Percentiles rank a stretch among this genome's conserved stretches.
Evolutionary conservation across 2,797 vertebrate genomes (phyloP).

Genomic region (Chrosomus eos): DNA sequence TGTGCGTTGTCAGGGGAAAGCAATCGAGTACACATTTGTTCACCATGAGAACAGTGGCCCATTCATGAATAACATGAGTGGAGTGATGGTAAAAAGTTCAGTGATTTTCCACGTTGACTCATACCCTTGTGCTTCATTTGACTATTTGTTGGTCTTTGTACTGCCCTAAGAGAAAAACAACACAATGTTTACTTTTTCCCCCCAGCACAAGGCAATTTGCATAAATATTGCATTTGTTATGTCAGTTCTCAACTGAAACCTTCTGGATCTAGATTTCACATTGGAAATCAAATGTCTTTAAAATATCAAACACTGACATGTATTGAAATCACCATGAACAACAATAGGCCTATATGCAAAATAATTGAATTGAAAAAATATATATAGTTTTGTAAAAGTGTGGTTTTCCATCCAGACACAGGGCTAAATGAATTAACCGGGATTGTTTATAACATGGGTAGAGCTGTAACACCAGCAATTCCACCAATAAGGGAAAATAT

Average conservation of each 20-base stretch:
- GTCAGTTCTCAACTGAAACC: neutral
- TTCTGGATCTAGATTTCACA: neutral
- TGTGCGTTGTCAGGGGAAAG: conserved; percentile 37
- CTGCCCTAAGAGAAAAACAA: neutral
- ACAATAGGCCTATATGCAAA: neutral
- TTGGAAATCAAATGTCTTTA: neutral
- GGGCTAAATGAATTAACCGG: neutral
- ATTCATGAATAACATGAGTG: conserved; percentile 49
- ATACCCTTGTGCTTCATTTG: neutral
- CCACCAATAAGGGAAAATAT: neutral
- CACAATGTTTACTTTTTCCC: neutral
- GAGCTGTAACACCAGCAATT: conserved; percentile 15
- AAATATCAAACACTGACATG: neutral
- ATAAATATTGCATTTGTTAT: neutral
- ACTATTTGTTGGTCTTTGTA: neutral
- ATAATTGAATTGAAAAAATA: neutral
- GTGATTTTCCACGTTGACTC: conserved; percentile 62
- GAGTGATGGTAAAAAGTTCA: conserved; percentile 20
- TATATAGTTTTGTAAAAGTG: neutral
- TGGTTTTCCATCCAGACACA: neutral
- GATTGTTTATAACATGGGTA: neutral
- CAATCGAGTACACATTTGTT: conserved; percentile 51
- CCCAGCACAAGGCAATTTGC: neutral
- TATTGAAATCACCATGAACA: neutral
- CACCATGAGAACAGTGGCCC: conserved; percentile 51